Evolutionary conservation across 2,113 vertebrate genomes (phyloP).

Genomic region (Tiliqua scincoides): DNA sequence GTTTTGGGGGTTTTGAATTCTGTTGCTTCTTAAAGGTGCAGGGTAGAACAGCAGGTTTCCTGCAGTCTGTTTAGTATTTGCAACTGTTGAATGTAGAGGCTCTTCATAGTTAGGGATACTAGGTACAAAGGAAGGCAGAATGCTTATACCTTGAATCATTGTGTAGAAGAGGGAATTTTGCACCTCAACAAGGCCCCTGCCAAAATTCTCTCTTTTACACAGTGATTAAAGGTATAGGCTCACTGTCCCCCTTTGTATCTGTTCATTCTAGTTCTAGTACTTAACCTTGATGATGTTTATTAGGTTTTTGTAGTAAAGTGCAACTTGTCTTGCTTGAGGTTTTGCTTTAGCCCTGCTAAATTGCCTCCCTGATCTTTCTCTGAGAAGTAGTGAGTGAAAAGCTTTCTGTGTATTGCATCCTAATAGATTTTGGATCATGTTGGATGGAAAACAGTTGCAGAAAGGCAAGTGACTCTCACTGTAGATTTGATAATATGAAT

Average conservation of each 20-base stretch:
- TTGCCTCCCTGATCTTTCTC: background rate
- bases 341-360: background rate
- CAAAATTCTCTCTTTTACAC: no score
- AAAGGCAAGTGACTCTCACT: slow-evolving; percentile 55
- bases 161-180: no score
- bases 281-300: background rate
- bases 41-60: background rate
- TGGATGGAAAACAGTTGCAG: slow-evolving; percentile 34
- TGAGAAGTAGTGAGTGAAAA: slow-evolving; percentile 9
- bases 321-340: background rate
- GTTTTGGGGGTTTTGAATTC: background rate
- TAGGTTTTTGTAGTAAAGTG: slow-evolving; percentile 6
- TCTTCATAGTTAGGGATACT: no score
- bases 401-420: background rate
- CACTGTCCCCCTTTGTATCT: no score
- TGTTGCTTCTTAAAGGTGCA: background rate
- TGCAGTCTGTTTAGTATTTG: background rate
- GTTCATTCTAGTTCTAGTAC: background rate
- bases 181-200: no score
- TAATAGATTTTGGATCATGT: slow-evolving; percentile 15
- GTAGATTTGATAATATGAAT: background rate
- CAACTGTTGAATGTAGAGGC: background rate
- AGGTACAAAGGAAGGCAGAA: no score
- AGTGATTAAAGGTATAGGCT: no score
- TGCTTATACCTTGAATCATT: no score